Conservation (phyloP, 1,140 invertebrate genomes). For the Trachelipus rathkii region DNA sequence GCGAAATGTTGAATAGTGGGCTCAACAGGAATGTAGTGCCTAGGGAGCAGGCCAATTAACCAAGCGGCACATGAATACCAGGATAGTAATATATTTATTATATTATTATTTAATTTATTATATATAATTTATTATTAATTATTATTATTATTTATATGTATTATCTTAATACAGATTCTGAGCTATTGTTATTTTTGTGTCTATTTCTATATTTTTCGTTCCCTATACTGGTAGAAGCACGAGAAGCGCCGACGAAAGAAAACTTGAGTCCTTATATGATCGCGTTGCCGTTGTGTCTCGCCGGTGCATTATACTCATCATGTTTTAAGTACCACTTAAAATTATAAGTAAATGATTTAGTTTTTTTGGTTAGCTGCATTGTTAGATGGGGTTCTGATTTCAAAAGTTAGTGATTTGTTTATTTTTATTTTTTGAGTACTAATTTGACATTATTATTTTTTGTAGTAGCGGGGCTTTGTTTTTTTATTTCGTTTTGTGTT, state of each 20-base stretch:
- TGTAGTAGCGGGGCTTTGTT: too few species aligned
- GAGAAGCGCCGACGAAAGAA: conserved; percentile 84
- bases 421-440: too few species aligned
- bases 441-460: too few species aligned
- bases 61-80: conserved; percentile 80
- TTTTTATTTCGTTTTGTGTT: too few species aligned
- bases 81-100: conserved; percentile 50
- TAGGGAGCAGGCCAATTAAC: conserved; percentile 73
- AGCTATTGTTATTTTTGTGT: conserved; percentile 29
- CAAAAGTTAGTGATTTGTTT: too few species aligned
- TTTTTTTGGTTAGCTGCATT: too few species aligned
- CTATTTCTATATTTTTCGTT: conserved; percentile 47
- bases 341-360: too few species aligned
- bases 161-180: too few species aligned
- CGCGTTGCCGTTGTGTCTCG: conserved; percentile 61
- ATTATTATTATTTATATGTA: conserved; percentile 32
- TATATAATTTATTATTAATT: conserved; percentile 30
- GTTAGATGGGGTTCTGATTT: too few species aligned
- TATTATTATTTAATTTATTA: background rate
- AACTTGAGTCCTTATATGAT: conserved; percentile 67
- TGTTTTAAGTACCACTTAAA: conserved; percentile 30
- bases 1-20: conserved; percentile 86
- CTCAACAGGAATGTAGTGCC: conserved; percentile 78
- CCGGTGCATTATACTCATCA: conserved; percentile 68
- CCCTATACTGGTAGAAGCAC: conserved; percentile 68